phyloP scores from a whole-genome alignment of 2,888 invertebrate genomes.

The Priocnemis perturbator region DNA sequence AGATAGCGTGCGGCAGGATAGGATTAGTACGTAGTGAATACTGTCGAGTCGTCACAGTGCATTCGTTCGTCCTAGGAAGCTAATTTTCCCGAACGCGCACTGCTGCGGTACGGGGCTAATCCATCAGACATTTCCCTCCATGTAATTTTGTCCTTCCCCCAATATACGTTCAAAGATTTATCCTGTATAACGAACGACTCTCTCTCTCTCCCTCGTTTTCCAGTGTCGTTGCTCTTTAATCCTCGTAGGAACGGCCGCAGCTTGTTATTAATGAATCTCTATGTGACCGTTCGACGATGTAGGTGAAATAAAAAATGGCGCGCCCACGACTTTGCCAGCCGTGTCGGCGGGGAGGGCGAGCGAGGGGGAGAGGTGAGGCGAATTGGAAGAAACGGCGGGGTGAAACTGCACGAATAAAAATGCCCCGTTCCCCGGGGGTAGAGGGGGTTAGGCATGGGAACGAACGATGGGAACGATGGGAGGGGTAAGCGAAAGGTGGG shows the following conservation, averaged over 20 bases:
- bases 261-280: constrained; percentile 57
- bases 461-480: constrained; percentile 28
- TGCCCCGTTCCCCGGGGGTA: constrained; percentile 62
- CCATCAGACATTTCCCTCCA: too few relatives aligned
- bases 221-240: constrained; percentile 36
- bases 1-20: too few relatives aligned
- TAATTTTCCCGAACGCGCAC: background rate
- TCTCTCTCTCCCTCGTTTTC: background rate
- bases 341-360: constrained; percentile 57
- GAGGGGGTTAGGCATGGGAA: constrained; percentile 34
- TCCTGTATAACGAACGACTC: constrained; percentile 41
- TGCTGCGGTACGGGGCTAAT: too few relatives aligned
- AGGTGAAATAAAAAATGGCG: constrained; percentile 65
- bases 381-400: constrained; percentile 52
- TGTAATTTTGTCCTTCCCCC: too few relatives aligned
- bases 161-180: background rate
- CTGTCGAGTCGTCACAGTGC: too few relatives aligned
- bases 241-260: constrained; percentile 53
- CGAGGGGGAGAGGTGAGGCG: constrained; percentile 46
- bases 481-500: constrained; percentile 53
- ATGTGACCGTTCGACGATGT: constrained; percentile 49
- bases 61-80: too few relatives aligned
- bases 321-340: constrained; percentile 60
- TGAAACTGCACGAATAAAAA: constrained; percentile 71
- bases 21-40: too few relatives aligned